These are phyloP conservation scores for Apostichopus parvimensis DNA, from an alignment of 35 echinoderm and acorn worm genomes.

Conservation along the genomic window DNA sequence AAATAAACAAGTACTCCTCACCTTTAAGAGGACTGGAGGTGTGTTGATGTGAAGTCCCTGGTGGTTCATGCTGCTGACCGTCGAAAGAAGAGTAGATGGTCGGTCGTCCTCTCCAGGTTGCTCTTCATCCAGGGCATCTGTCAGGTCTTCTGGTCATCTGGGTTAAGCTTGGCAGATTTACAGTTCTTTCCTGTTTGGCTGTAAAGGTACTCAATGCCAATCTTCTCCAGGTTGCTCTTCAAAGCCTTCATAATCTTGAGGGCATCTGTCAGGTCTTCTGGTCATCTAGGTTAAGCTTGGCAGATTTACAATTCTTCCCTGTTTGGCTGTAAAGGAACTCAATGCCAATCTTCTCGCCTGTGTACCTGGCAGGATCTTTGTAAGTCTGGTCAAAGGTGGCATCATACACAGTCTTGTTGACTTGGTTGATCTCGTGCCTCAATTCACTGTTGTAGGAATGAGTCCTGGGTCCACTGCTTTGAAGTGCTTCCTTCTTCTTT, in stretches of 20 bases:
- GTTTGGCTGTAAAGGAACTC: constrained; percentile 75
- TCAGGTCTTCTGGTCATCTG: too few species aligned
- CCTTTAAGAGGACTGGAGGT: neutral
- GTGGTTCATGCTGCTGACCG: neutral
- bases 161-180: neutral
- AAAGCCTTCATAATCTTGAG: neutral
- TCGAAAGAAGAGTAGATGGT: neutral
- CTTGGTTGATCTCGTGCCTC: constrained; percentile 4
- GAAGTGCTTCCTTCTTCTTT: too few species aligned
- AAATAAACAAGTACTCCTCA: too few species aligned
- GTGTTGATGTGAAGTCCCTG: neutral
- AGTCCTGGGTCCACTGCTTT: too few species aligned
- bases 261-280: neutral
- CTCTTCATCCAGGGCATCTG: too few species aligned
- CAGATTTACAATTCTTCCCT: neutral
- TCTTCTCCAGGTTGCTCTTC: neutral
- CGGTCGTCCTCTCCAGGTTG: neutral
- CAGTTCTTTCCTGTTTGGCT: constrained; percentile 37
- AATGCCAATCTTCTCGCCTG: constrained; percentile 78
- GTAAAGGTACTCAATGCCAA: constrained; percentile 81
- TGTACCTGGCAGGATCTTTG: neutral
- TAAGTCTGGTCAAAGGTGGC: neutral
- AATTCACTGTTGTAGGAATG: too few species aligned
- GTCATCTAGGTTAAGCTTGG: neutral
- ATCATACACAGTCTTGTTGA: constrained; percentile 2